Evolutionary conservation across 2,797 vertebrate genomes (phyloP).

Genomic region (Amphiprion clarkii): DNA sequence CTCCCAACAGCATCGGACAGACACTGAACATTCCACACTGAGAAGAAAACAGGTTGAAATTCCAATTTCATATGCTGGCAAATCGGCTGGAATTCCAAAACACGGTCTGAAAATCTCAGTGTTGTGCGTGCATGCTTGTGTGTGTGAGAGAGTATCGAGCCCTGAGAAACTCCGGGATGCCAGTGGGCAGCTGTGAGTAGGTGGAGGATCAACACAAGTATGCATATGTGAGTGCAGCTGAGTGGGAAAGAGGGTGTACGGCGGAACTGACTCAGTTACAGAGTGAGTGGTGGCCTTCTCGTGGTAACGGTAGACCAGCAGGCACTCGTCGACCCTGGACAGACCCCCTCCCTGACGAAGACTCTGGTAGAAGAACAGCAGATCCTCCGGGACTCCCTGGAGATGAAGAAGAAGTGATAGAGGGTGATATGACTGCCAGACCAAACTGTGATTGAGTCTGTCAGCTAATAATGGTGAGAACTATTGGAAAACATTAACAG

Average conservation of each 20-base stretch:
- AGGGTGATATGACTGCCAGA: neutral
- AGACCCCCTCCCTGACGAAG: conserved; percentile 87
- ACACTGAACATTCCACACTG: conserved; percentile 46
- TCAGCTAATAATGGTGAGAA: no score
- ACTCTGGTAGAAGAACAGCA: conserved; percentile 94
- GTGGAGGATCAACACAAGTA: conserved; percentile 56
- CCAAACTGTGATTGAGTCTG: neutral
- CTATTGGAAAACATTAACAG: neutral
- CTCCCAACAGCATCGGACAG: conserved; percentile 14
- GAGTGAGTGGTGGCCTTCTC: conserved; percentile 89
- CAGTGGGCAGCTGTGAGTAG: conserved; percentile 70
- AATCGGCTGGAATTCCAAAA: conserved; percentile 56
- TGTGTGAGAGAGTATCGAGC: conserved; percentile 21
- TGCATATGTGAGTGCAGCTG: conserved; percentile 36
- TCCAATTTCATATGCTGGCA: conserved; percentile 51
- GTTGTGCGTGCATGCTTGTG: conserved; percentile 31
- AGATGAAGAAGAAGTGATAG: conserved; percentile 12
- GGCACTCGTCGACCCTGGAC: conserved; percentile 85
- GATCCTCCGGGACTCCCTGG: conserved; percentile 95
- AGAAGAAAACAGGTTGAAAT: conserved; percentile 32
- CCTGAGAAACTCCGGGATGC: conserved; percentile 57
- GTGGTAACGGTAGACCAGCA: conserved; percentile 94
- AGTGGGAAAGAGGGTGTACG: conserved; percentile 16
- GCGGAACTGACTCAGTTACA: conserved; percentile 88
- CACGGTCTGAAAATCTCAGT: conserved; percentile 30